Percentiles rank a stretch among this genome's conserved stretches.
Evolutionary conservation across 2,113 vertebrate species (phyloP).

Genomic region (Chamaea fasciata): DNA sequence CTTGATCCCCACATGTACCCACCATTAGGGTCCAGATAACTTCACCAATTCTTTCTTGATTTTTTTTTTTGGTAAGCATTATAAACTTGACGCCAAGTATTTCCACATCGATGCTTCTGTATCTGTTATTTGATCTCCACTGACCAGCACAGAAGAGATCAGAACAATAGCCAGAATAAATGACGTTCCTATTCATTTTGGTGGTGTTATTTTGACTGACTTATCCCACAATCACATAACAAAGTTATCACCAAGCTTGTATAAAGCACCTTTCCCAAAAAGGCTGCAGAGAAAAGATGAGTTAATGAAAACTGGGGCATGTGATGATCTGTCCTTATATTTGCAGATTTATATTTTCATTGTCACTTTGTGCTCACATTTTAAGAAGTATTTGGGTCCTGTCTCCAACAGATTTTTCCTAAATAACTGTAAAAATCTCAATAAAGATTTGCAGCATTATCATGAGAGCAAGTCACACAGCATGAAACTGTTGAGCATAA

Average conservation of each 20-base stretch:
- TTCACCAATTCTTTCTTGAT: not conserved
- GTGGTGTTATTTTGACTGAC: not conserved
- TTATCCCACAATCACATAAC: not conserved
- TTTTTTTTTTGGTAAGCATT: not conserved
- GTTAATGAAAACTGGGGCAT: not conserved
- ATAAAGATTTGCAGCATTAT: not conserved
- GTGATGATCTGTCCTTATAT: not conserved
- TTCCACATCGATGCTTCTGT: not conserved
- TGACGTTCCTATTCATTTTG: not conserved
- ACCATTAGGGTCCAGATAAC: not conserved
- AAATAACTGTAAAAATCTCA: not conserved
- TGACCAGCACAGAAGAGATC: not conserved
- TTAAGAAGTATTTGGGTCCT: not conserved
- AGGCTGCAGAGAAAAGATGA: not conserved
- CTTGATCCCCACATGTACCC: not conserved
- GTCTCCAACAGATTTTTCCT: not conserved
- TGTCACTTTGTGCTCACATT: not conserved
- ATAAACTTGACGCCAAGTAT: not conserved
- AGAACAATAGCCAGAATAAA: not conserved
- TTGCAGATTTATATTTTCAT: not conserved
- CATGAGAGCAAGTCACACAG: not conserved
- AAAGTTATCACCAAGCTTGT: not conserved
- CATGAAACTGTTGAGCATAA: not conserved
- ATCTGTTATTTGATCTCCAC: not conserved
- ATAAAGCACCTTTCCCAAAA: not conserved